Evolutionary conservation across 2,888 invertebrate genomes (phyloP).

Genomic region (Fragum sueziense): DNA sequence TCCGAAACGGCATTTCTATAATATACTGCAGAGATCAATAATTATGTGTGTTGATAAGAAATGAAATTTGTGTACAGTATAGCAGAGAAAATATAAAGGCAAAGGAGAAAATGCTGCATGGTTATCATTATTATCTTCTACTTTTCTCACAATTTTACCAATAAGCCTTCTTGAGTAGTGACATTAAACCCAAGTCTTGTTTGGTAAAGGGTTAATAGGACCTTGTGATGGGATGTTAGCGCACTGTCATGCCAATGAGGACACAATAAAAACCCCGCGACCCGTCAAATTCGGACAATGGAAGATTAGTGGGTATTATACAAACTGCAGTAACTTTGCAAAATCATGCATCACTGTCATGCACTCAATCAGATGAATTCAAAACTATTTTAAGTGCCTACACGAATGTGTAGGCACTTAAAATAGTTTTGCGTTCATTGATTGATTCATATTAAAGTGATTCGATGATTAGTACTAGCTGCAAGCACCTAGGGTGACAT

Average conservation of each 20-base stretch:
- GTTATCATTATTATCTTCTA: too few species aligned
- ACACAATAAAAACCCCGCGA: constrained; percentile 25
- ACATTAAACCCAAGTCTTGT: too few species aligned
- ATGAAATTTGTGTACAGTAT: too few species aligned
- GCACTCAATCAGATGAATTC: constrained; percentile 15
- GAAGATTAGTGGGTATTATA: constrained; percentile 41
- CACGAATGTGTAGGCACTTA: neutral
- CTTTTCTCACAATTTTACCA: too few species aligned
- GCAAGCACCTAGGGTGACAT: constrained; percentile 56
- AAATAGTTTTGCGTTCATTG: neutral
- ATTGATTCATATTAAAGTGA: constrained; percentile 1
- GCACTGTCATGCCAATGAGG: constrained; percentile 43
- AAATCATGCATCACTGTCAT: constrained; percentile 56
- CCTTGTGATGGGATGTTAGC: constrained; percentile 24
- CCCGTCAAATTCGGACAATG: constrained; percentile 48
- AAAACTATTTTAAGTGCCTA: neutral
- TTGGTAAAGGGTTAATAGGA: too few species aligned
- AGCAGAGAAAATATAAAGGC: too few species aligned
- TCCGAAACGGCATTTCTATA: too few species aligned
- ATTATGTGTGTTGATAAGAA: too few species aligned
- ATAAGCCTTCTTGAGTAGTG: too few species aligned
- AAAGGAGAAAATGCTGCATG: too few species aligned
- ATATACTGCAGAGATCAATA: too few species aligned
- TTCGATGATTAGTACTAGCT: constrained; percentile 43
- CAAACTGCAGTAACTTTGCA: constrained; percentile 50